Conservation (phyloP, 1,140 invertebrate species). For the Diprion similis region DNA sequence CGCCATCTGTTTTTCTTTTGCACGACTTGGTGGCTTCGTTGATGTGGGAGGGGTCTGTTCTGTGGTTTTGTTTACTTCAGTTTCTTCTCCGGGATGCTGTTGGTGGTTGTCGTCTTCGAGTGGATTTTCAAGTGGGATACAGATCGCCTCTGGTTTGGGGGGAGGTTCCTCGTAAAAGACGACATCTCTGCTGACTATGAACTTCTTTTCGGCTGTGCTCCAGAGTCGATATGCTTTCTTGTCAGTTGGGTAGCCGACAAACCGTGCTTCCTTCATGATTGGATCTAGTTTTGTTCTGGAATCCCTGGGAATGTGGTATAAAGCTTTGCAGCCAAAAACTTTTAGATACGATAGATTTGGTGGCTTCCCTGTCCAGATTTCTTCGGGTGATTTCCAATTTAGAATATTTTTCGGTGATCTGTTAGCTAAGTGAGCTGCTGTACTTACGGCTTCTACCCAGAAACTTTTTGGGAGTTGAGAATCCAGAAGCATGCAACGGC, state of each 20-base stretch:
- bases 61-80: too few species aligned
- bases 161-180: slow-evolving; percentile 7
- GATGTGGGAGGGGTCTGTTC: too few species aligned
- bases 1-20: too few species aligned
- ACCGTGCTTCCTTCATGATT: slow-evolving; percentile 20
- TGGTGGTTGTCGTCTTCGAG: too few species aligned
- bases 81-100: too few species aligned
- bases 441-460: slow-evolving; percentile 20
- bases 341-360: slow-evolving; percentile 21
- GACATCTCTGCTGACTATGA: slow-evolving; percentile 33
- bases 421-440: slow-evolving; percentile 26
- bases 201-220: slow-evolving; percentile 32
- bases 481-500: slow-evolving; percentile 49
- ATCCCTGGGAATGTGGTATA: slow-evolving; percentile 23
- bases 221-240: slow-evolving; percentile 46
- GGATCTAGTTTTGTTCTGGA: slow-evolving; percentile 26
- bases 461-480: slow-evolving; percentile 23
- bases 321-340: slow-evolving; percentile 26
- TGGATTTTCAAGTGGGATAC: too few species aligned
- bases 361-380: slow-evolving; percentile 27
- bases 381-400: slow-evolving; percentile 24
- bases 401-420: slow-evolving; percentile 12
- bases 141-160: slow-evolving; percentile 5
- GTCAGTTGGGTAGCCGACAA: slow-evolving; percentile 29
- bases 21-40: too few species aligned